Base-by-base conservation (phyloP, 2,888 invertebrate genomes). In the Prosapia bicincta region DNA sequence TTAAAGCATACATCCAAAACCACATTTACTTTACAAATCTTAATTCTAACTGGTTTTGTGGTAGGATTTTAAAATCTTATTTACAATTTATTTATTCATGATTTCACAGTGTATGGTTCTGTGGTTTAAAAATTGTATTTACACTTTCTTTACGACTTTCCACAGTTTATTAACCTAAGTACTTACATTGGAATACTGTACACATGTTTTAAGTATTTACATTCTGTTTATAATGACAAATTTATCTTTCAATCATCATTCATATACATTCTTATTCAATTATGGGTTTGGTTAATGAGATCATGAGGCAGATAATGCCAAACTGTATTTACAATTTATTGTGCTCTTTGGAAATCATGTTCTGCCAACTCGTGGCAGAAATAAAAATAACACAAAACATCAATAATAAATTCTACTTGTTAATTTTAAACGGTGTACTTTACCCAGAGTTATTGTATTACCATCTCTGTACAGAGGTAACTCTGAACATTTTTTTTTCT, bases 171-270 rank as follows among this genome's bases (percentile, higher is more conserved):
- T 74, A 74, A 30, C n/a, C 74, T 74, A 74, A 74, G 74, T 74
- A 74, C 74, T 74, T 74, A 74, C 74, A 74, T 67, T 65, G 74
- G 74, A 74, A 74, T 74, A 74, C 69, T 74, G 26, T 74, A 74
- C 74, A 74, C 20, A 10, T 65, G 26, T 69, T 43, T 28, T 20
- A 65, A 69, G 43, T 74, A 74, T 74, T 26, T 69, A 74, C 74
- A 73, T 5, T 15, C 43, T 24, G 68, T 68, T 43, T 32, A 28
- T 68, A 24, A 32, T 26, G 26, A 67, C 68, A 73, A 73, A 69
- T 73, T 73, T 54, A 73, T 26, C 28, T 26, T 30, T 72, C 43
- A 26, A 25, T 24, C 26, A 26, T 54, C 1, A 54, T 54, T 54
- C 20, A 54, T 54, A 20, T 54, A 69, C 28, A 68, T 43, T 54